Evolutionary conservation across 2,113 vertebrate species (phyloP).

Genomic region (Patagioenas fasciata): DNA sequence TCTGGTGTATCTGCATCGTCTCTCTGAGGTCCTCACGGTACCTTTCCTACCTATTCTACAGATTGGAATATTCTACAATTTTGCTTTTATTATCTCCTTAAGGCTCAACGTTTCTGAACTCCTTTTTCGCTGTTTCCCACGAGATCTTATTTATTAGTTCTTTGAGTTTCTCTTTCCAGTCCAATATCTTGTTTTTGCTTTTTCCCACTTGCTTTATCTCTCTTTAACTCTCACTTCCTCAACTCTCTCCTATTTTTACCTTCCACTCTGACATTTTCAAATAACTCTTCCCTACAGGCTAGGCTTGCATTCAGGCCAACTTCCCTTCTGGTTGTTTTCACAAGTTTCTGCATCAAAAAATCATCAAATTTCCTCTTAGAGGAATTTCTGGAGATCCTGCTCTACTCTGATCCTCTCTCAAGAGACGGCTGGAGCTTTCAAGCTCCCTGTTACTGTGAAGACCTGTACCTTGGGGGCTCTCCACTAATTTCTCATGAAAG

Average conservation of each 20-base stretch:
- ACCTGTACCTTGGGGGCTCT: background rate
- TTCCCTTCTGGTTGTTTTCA: conserved; percentile 1
- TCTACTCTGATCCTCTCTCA: background rate
- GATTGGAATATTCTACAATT: background rate
- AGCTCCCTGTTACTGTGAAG: background rate
- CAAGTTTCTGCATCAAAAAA: conserved; percentile 16
- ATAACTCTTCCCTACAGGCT: background rate
- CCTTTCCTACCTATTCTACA: background rate
- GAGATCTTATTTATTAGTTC: background rate
- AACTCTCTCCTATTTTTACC: background rate
- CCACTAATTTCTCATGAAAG: background rate
- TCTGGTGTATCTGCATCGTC: background rate
- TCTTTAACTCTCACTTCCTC: background rate
- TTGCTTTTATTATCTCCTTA: background rate
- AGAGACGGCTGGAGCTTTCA: background rate
- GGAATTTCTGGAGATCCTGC: background rate
- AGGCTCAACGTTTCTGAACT: background rate
- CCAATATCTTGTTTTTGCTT: background rate
- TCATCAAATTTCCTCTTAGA: background rate
- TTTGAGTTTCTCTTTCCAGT: background rate
- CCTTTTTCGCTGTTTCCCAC: background rate
- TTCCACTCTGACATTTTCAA: conserved; percentile 27
- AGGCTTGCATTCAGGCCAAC: background rate
- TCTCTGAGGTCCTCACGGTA: background rate
- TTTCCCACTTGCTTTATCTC: background rate